Percentiles rank a stretch among this genome's conserved stretches.
Conservation (phyloP, 2,113 vertebrate genomes). For the Laterallus jamaicensis region DNA sequence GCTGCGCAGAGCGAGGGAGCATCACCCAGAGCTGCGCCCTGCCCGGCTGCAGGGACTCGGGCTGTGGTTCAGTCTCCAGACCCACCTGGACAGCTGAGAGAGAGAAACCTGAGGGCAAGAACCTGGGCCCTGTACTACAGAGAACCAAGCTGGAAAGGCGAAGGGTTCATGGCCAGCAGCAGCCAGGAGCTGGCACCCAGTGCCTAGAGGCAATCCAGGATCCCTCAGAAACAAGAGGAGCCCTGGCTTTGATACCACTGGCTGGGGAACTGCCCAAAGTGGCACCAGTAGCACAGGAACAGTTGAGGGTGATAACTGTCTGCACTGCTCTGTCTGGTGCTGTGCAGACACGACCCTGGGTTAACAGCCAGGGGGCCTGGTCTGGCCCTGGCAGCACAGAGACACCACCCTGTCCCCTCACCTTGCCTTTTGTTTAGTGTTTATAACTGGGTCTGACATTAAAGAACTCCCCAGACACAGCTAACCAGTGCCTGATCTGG, state of each 20-base stretch:
- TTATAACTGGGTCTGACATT: not conserved
- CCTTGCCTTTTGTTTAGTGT: too few relatives aligned
- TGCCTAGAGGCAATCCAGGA: not conserved
- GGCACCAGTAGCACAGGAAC: not conserved
- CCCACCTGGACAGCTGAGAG: not conserved
- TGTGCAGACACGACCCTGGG: not conserved
- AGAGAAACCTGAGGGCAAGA: not conserved
- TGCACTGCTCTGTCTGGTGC: not conserved
- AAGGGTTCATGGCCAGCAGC: not conserved
- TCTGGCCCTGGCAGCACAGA: not conserved
- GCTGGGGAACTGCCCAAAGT: not conserved
- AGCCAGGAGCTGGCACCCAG: not conserved
- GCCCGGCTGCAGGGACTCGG: not conserved
- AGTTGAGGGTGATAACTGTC: not conserved
- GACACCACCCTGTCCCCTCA: not conserved
- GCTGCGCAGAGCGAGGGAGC: not conserved
- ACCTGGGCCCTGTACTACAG: not conserved
- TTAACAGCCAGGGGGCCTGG: accelerated
- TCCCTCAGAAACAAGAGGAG: not conserved
- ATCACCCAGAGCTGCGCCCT: not conserved
- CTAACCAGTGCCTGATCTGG: not conserved
- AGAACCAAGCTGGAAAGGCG: not conserved
- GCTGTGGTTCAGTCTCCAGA: not conserved
- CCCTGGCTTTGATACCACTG: not conserved
- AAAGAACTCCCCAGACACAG: not conserved